phyloP scores from a whole-genome alignment of 2,888 invertebrate species.

The Drosophila vallismaia region DNA sequence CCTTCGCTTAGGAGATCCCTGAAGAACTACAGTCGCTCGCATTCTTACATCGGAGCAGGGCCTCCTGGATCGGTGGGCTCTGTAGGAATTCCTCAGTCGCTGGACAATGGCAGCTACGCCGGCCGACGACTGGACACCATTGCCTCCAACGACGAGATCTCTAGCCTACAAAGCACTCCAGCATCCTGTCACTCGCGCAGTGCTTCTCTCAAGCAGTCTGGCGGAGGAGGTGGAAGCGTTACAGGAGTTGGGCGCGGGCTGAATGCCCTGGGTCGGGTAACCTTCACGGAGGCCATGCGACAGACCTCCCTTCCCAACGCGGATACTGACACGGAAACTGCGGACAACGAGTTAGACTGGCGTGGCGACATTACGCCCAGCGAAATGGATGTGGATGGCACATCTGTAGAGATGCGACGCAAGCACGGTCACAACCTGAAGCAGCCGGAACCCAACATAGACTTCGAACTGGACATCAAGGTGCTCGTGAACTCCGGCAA shows the following conservation, averaged over 20 bases:
- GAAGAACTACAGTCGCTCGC: constrained; percentile 88
- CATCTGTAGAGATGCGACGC: constrained; percentile 87
- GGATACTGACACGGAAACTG: constrained; percentile 88
- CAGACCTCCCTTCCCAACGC: constrained; percentile 92
- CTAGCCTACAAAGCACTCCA: constrained; percentile 87
- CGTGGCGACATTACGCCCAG: constrained; percentile 72
- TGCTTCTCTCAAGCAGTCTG: constrained; percentile 87
- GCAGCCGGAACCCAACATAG: constrained; percentile 93
- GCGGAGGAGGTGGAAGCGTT: constrained; percentile 13
- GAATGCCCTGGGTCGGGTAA: constrained; percentile 79
- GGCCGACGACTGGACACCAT: constrained; percentile 82
- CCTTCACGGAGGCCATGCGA: constrained; percentile 84
- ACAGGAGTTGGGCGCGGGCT: not conserved
- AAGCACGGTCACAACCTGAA: constrained; percentile 84
- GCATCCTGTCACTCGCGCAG: constrained; percentile 89
- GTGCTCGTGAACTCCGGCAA: constrained; percentile 98
- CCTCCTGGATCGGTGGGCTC: constrained; percentile 85
- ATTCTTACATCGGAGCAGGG: constrained; percentile 89
- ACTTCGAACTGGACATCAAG: constrained; percentile 97
- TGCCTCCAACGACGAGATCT: constrained; percentile 83
- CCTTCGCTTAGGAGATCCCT: constrained; percentile 83
- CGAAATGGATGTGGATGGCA: constrained; percentile 87
- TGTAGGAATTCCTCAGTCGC: constrained; percentile 85
- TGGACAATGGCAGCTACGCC: constrained; percentile 81
- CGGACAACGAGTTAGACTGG: constrained; percentile 84